phyloP scores from a whole-genome alignment of 1,140 invertebrate genomes.

The Drosophila burlai region DNA sequence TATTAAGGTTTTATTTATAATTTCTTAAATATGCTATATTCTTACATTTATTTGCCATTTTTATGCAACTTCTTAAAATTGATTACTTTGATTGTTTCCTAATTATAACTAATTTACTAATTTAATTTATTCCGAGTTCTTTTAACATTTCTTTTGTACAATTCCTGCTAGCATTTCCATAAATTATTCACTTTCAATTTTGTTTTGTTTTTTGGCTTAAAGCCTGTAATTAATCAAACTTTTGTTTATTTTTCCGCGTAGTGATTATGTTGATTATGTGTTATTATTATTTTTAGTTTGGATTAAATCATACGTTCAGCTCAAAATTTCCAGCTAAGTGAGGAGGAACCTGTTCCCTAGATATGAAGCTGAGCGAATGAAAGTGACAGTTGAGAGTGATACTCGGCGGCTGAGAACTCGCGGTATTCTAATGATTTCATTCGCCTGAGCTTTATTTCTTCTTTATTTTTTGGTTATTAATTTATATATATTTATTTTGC shows the following conservation, averaged over 20 bases:
- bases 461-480: background rate
- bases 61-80: background rate
- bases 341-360: constrained; percentile 60
- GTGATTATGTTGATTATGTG: constrained; percentile 21
- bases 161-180: constrained; percentile 14
- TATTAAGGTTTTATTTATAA: background rate
- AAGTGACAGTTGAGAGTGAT: constrained; percentile 55
- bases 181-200: constrained; percentile 47
- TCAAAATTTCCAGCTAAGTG: constrained; percentile 19
- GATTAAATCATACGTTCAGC: constrained; percentile 48
- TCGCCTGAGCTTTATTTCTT: background rate
- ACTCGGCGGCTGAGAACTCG: constrained; percentile 28
- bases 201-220: constrained; percentile 11
- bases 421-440: constrained; percentile 72
- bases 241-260: constrained; percentile 38
- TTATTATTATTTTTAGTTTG: constrained; percentile 16
- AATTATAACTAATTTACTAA: constrained; percentile 10
- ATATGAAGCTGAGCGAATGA: constrained; percentile 17
- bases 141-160: background rate
- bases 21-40: background rate
- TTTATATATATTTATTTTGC: constrained; percentile 3
- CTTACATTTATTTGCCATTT: background rate
- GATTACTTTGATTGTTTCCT: constrained; percentile 5
- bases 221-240: constrained; percentile 43
- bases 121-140: constrained; percentile 2